A percentile compares a stretch with the other conserved stretches of the same genome.
Evolutionary conservation across 2,113 vertebrate species (phyloP).

Genomic region (Raja brachyura): DNA sequence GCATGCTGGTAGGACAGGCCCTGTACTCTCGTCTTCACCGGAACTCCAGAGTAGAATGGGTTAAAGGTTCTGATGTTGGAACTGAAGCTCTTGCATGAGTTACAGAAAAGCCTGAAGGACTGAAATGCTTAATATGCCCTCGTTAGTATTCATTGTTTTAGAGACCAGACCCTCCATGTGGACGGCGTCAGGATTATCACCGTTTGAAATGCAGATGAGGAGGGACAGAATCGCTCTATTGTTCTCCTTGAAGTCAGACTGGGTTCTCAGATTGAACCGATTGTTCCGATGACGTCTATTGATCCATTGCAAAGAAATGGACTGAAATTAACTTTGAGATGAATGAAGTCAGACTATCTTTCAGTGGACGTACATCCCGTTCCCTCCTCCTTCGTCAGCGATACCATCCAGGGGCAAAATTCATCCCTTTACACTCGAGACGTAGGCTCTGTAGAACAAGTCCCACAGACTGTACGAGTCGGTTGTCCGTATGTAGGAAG

Average conservation of each 20-base stretch:
- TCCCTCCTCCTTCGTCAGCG: no score
- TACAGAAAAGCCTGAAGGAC: not conserved
- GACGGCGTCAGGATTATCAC: not conserved
- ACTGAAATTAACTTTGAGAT: not conserved
- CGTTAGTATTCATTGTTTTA: conserved; percentile 24
- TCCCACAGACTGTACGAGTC: no score
- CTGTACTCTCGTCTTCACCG: no score
- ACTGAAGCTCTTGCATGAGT: not conserved
- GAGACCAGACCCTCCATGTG: not conserved
- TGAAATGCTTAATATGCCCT: not conserved
- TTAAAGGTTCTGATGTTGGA: not conserved
- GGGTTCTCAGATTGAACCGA: not conserved
- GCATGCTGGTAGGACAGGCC: no score
- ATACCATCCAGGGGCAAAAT: no score
- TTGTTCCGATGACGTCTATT: no score
- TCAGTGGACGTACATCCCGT: no score
- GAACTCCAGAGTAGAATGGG: not conserved
- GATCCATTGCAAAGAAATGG: not conserved
- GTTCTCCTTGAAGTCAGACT: not conserved
- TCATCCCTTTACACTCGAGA: not conserved
- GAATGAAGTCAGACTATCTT: not conserved
- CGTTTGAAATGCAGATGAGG: conserved; percentile 15
- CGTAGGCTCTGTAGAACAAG: not conserved
- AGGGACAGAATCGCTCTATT: not conserved
- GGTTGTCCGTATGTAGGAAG: no score